Percentiles rank a stretch among this genome's conserved stretches.
phyloP scores from a whole-genome alignment of 2,113 vertebrate genomes.

The Boleophthalmus pectinirostris region DNA sequence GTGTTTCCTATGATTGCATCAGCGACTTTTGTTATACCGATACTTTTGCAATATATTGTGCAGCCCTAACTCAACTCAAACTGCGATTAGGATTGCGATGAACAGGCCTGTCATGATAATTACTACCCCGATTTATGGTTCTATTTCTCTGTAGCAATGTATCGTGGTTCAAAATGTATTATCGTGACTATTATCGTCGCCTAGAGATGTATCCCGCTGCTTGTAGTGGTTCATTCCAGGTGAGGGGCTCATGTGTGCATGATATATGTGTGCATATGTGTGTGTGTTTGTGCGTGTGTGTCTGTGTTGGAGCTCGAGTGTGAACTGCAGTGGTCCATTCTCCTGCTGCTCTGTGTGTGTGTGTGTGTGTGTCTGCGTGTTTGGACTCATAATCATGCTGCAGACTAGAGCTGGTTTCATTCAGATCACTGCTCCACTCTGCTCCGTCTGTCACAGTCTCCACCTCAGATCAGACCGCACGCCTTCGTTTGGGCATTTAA shows the following conservation, averaged over 20 bases:
- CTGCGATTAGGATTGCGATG: too few relatives aligned
- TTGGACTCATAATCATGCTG: conserved; percentile 43
- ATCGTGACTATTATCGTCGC: too few relatives aligned
- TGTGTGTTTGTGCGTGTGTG: not conserved
- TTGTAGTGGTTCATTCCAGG: conserved; percentile 3
- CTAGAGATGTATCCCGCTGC: too few relatives aligned
- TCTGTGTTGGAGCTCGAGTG: not conserved
- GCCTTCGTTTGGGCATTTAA: not conserved
- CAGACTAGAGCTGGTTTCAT: conserved; percentile 46
- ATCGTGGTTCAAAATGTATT: too few relatives aligned
- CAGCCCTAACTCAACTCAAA: too few relatives aligned
- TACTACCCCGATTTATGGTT: too few relatives aligned
- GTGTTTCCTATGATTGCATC: too few relatives aligned
- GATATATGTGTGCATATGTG: too few relatives aligned
- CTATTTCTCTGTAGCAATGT: too few relatives aligned
- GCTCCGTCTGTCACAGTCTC: not conserved
- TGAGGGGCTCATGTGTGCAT: conserved; percentile 3
- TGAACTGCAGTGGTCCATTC: not conserved
- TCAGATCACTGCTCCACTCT: conserved; percentile 5
- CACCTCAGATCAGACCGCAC: not conserved
- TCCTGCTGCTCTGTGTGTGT: conserved; percentile 25
- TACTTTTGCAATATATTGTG: too few relatives aligned
- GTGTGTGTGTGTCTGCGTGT: conserved; percentile 27
- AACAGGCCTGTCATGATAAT: too few relatives aligned
- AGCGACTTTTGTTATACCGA: too few relatives aligned